Evolutionary conservation across 92 coral and sea anemone genomes (phyloP).

Genomic region (Palythoa grandiflora): DNA sequence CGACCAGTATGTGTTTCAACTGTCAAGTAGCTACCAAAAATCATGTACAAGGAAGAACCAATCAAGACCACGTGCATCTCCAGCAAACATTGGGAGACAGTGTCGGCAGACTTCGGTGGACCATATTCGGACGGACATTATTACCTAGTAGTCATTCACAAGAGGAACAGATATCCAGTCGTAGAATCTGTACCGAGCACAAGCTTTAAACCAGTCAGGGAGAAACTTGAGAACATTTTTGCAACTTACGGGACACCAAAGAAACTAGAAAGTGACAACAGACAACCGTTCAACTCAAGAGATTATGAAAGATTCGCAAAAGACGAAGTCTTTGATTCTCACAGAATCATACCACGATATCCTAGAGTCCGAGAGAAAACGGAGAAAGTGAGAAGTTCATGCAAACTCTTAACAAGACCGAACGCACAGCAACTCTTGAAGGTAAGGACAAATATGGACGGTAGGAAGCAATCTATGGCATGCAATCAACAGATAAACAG

Average conservation of each 20-base stretch:
- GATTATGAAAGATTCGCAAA: constrained; percentile 65
- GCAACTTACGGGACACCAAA: constrained; percentile 39
- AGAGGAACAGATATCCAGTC: constrained; percentile 71
- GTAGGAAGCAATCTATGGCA: constrained; percentile 25
- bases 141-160: constrained; percentile 68
- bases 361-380: constrained; percentile 45
- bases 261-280: constrained; percentile 65
- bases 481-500: constrained; percentile 64
- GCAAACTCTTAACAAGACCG: too few relatives aligned
- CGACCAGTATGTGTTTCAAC: constrained; percentile 20
- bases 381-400: too few relatives aligned
- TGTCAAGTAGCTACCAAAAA: constrained; percentile 64
- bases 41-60: background rate
- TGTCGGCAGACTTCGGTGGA: constrained; percentile 64
- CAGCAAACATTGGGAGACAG: constrained; percentile 58
- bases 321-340: constrained; percentile 47
- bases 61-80: constrained; percentile 59
- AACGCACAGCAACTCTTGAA: too few relatives aligned
- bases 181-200: constrained; percentile 56
- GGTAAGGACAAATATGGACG: too few relatives aligned
- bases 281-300: constrained; percentile 76
- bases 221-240: constrained; percentile 54
- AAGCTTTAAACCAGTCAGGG: constrained; percentile 50
- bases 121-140: background rate
- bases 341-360: constrained; percentile 47